phyloP scores from a whole-genome alignment of 2,888 invertebrate genomes.

The Hetaerina titia region DNA sequence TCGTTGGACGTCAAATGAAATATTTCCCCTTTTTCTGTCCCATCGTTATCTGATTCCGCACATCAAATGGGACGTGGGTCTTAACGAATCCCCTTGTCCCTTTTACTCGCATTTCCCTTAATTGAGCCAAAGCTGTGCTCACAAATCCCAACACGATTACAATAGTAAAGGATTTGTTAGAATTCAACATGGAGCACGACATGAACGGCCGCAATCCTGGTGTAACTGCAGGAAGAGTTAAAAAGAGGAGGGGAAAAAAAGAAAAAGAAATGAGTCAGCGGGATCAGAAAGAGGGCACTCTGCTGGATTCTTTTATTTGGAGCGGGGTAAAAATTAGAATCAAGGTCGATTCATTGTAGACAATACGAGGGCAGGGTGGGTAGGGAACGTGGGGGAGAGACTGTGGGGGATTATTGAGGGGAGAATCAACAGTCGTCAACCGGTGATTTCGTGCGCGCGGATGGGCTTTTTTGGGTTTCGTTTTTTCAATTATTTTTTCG shows the following conservation, averaged over 20 bases:
- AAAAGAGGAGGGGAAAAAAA: neutral
- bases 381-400: neutral
- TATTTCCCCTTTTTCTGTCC: neutral
- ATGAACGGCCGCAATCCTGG: neutral
- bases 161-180: slow-evolving; percentile 40
- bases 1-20: neutral
- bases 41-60: neutral
- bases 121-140: neutral
- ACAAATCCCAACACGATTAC: neutral
- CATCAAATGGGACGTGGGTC: neutral
- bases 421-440: slow-evolving; percentile 43
- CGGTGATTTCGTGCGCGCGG: neutral
- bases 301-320: slow-evolving; percentile 27
- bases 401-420: neutral
- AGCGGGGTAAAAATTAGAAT: slow-evolving; percentile 55
- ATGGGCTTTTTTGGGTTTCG: neutral
- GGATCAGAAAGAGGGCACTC: neutral
- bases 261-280: neutral
- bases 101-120: neutral
- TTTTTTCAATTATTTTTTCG: slow-evolving; percentile 29
- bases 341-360: slow-evolving; percentile 43
- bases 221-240: neutral
- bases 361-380: neutral
- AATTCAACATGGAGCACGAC: slow-evolving; percentile 12
- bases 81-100: slow-evolving; percentile 25